Evolutionary conservation across 2,888 invertebrate species (phyloP).

Genomic region (Sussaba pulchella): DNA sequence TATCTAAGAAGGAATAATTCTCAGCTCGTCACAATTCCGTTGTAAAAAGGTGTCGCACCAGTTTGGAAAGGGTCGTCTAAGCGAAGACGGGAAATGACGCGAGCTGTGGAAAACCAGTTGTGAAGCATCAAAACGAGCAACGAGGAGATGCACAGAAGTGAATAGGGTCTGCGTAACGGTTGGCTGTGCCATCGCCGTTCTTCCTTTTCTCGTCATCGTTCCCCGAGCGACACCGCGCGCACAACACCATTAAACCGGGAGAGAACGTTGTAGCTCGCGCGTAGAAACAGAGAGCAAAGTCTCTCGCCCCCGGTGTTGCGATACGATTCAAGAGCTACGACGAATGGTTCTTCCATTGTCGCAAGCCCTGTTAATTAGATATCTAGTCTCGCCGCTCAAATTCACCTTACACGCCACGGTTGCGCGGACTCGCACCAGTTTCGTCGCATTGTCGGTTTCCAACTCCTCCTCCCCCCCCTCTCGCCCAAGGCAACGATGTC

Average conservation of each 20-base stretch:
- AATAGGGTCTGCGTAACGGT: conserved; percentile 35
- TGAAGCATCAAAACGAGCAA: conserved; percentile 43
- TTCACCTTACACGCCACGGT: conserved; percentile 78
- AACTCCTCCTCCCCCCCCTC: conserved; percentile 5
- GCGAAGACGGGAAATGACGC: conserved; percentile 41
- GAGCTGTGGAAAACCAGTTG: conserved; percentile 4
- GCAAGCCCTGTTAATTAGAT: conserved; percentile 82
- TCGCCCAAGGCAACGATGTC: background rate
- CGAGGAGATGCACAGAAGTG: conserved; percentile 47
- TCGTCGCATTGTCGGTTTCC: conserved; percentile 52
- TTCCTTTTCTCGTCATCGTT: conserved; percentile 55
- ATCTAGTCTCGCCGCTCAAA: conserved; percentile 82
- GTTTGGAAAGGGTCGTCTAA: background rate
- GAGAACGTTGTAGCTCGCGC: conserved; percentile 17
- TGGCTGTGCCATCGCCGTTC: conserved; percentile 27
- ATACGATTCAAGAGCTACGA: conserved; percentile 81
- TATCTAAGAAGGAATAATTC: too few species aligned
- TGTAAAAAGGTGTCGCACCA: background rate
- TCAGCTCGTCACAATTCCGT: background rate
- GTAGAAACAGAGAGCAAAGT: conserved; percentile 17
- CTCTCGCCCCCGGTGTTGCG: conserved; percentile 63
- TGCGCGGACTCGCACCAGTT: conserved; percentile 49
- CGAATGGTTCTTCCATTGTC: conserved; percentile 82
- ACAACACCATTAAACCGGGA: conserved; percentile 12
- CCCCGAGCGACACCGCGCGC: background rate